Evolutionary conservation across 2,797 vertebrate species (phyloP), one percentile per base, ranked within the genome.

Genomic region (Sebastes elongatus): DNA sequence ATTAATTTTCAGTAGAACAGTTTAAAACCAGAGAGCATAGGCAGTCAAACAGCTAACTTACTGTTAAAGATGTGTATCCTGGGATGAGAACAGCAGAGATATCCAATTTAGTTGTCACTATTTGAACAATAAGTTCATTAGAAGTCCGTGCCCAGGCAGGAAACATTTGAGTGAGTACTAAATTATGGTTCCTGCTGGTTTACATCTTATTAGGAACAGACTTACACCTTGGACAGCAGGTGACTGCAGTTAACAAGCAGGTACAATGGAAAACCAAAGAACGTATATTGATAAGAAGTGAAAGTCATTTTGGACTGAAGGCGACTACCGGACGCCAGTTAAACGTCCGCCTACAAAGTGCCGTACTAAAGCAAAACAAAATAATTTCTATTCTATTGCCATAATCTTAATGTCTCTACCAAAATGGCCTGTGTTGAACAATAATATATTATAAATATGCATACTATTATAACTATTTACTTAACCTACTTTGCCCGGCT

Each of bases 121-220:
- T 69, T 60, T 55, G 60, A 78, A 73, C 67, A 74, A 71, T 80
- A 30, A 30, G 66, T 59, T 77, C 56, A 71, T 85, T 85, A 80
- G 61, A 75, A 32, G 33, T 69, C 72, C 66, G 22, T 52, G 52
- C 61, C 46, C 18, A 56, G 60, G 59, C 60, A 75, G 56, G 64
- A 84, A 81, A 77, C 64, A 75, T 74, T 32, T 66, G 28, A 66
- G 60, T 7, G n/a, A 25, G 42, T 16, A 61, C 57, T 59, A 59
- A 65, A 75, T 63, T 35, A 42, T 18, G 56, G 52, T 68, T 53
- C 71, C 33, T 83, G 73, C 67, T 81, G 77, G 20, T 78, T 74
- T 73, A 75, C 30, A 27, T 70, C 27, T 65, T 76, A 85, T 84
- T 79, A 77, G 10, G 22, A 74, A 27, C 23, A 2, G 27, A 73